Conservation (phyloP, 2,797 vertebrate genomes). For the Channa striata region DNA sequence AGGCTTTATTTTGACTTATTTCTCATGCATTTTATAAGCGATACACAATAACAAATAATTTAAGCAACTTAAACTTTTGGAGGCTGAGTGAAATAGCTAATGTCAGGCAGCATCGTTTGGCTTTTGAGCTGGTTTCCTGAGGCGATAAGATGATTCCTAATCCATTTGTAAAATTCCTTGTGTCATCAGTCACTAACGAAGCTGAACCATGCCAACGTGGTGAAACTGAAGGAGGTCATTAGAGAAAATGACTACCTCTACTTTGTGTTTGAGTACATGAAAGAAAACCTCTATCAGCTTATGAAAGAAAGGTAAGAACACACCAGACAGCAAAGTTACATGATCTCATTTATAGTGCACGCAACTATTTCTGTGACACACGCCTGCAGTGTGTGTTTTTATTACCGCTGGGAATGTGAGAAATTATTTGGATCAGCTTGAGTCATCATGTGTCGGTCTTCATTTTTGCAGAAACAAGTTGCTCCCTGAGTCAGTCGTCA, state of each 20-base stretch:
- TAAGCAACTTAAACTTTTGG: not conserved
- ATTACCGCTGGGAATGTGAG: slow-evolving; percentile 29
- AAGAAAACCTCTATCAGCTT: slow-evolving; percentile 96
- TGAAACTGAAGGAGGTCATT: slow-evolving; percentile 95
- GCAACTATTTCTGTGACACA: not conserved
- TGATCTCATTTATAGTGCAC: not conserved
- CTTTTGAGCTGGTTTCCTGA: not conserved
- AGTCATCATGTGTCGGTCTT: slow-evolving; percentile 59
- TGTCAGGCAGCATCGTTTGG: not conserved
- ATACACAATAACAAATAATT: not conserved
- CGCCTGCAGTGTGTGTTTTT: slow-evolving; percentile 1
- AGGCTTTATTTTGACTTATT: too few species aligned
- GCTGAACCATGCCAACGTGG: slow-evolving; percentile 94
- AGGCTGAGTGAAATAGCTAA: not conserved
- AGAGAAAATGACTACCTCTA: slow-evolving; percentile 95
- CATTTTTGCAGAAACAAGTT: slow-evolving; percentile 91
- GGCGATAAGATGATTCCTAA: not conserved
- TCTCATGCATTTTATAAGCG: not conserved
- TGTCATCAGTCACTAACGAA: slow-evolving; percentile 92
- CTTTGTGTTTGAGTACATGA: slow-evolving; percentile 98
- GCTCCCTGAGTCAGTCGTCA: slow-evolving; percentile 93
- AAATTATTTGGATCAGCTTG: slow-evolving; percentile 40
- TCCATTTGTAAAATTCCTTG: slow-evolving; percentile 1
- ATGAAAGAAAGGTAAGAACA: slow-evolving; percentile 92
- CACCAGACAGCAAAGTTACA: not conserved